Evolutionary conservation across 2,888 invertebrate genomes (phyloP).

Genomic region (Drosophila mulleri): DNA sequence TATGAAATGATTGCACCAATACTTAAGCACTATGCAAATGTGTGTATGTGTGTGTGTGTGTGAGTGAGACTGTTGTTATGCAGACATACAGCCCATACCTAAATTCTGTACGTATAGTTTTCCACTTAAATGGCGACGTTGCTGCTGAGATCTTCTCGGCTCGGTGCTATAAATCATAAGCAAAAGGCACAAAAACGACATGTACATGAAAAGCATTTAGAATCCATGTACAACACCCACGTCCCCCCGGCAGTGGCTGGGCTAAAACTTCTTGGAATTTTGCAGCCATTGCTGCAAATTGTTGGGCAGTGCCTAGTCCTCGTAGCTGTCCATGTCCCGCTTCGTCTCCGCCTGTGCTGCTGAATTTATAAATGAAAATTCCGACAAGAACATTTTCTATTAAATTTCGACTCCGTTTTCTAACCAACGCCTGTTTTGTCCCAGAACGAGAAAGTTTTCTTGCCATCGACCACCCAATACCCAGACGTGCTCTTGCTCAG

Average conservation of each 20-base stretch:
- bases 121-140: conserved; percentile 52
- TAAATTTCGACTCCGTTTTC: conserved; percentile 69
- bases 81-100: conserved; percentile 14
- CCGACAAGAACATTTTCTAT: conserved; percentile 82
- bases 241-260: background rate
- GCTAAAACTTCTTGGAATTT: conserved; percentile 74
- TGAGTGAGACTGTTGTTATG: conserved; percentile 14
- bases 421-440: conserved; percentile 51
- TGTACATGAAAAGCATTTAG: conserved; percentile 68
- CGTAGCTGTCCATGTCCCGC: background rate
- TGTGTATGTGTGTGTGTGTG: conserved; percentile 11
- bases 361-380: conserved; percentile 82
- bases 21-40: conserved; percentile 37
- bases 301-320: conserved; percentile 45
- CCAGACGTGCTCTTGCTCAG: conserved; percentile 25
- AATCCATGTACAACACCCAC: conserved; percentile 50
- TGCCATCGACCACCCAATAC: conserved; percentile 48
- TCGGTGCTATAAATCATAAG: conserved; percentile 72
- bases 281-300: conserved; percentile 66
- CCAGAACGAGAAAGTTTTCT: conserved; percentile 77
- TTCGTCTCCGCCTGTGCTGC: conserved; percentile 30
- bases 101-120: conserved; percentile 33
- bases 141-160: conserved; percentile 44
- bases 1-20: conserved; percentile 64
- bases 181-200: conserved; percentile 70